A percentile compares a stretch with the other conserved stretches of the same genome.
phyloP scores from a whole-genome alignment of 2,888 invertebrate species.

The Lasius fuliginosus region DNA sequence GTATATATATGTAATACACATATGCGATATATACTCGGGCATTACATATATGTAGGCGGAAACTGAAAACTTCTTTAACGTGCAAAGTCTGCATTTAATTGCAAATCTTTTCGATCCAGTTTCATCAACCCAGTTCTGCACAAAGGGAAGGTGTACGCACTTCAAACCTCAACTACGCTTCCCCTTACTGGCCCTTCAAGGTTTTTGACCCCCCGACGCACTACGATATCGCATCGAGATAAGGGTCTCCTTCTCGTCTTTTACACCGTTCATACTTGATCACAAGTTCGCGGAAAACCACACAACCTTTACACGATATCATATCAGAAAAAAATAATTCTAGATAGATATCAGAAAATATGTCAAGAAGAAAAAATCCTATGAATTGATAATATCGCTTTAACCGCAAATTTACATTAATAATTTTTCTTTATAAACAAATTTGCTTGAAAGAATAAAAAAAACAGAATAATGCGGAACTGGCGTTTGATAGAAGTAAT shows the following conservation, averaged over 20 bases:
- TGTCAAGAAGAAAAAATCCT: constrained; percentile 1
- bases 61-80: neutral
- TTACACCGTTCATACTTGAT: constrained; percentile 54
- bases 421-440: neutral
- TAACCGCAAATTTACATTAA: neutral
- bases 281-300: constrained; percentile 60
- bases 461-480: neutral
- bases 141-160: neutral
- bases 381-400: neutral
- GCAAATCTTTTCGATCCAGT: constrained; percentile 37
- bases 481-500: neutral
- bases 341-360: constrained; percentile 2
- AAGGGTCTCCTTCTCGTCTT: constrained; percentile 67
- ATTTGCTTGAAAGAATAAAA: neutral
- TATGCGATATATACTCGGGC: neutral
- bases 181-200: constrained; percentile 67
- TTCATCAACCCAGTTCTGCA: constrained; percentile 37
- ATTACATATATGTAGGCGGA: neutral
- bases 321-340: neutral
- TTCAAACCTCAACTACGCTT: constrained; percentile 24
- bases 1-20: no score
- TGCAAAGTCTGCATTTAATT: constrained; percentile 11
- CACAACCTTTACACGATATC: constrained; percentile 58
- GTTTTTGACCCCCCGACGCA: constrained; percentile 70
- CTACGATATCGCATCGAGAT: constrained; percentile 70